Base-by-base conservation (phyloP, 53 echinoderm and acorn worm genomes). In the Patiria pectinifera region DNA sequence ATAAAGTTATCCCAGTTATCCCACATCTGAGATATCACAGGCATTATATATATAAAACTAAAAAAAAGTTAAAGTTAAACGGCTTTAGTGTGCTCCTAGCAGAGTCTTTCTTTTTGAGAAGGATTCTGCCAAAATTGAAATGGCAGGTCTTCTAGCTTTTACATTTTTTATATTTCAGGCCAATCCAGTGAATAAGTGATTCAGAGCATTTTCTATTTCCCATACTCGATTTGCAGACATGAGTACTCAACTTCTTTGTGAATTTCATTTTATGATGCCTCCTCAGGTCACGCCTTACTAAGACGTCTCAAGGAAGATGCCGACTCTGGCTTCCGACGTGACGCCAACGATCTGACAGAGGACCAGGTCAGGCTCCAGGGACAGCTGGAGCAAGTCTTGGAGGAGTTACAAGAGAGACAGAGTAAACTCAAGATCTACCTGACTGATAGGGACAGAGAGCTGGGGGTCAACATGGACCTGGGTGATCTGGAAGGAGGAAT, bases 401-500 rank as follows among this genome's bases (percentile, higher is more conserved):
- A 95, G 70, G 79, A 93, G 25, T 76, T 99, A 63, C 97, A 99
- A 70, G 91, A 93, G 76, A 93, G 96, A 62, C 99, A 99, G 89
- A 93, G 91, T 26, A 94, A 97, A 85, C 95, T 99, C 75, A 95
- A 96, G 89, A 87, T 80, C 47, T 99, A 96, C 90, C 92, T 99
- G 47, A 95, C 95, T 4, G 95, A 99, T 78, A 75, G 95, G 71
- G 97, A 99, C 89, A 80, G 95, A 47, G 94, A 96, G 69, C 96
- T 96, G 23, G 96, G 95, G 48, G 92, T 92, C 19, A 76, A 92
- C 62, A 96, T 99, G 96, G 94, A 92, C 35, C 91, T 97, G 4
- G 91, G 91, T 23, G 97, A 98, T 62, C 80, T 99, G 83, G 96
- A 96, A 86, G 82, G 76, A 58, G 97, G 99, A 21, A 99, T 99